Percentiles rank a stretch among this genome's conserved stretches.
Conservation (phyloP, 2,888 invertebrate species). For the Monochamus alternatus region DNA sequence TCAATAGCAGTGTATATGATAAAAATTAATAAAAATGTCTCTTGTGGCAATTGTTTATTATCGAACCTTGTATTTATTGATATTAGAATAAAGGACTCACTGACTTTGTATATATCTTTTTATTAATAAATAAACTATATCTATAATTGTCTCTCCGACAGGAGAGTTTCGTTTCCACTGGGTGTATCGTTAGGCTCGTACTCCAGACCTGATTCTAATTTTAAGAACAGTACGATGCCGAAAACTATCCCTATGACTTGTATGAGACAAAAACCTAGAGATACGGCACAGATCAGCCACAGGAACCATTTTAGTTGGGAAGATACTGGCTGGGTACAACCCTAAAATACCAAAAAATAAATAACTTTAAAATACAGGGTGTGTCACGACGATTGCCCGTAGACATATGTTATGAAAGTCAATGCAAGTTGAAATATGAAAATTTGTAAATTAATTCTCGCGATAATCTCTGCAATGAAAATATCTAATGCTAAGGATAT, state of each 20-base stretch:
- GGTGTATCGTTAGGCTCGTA: slow-evolving; percentile 53
- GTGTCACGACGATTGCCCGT: too few species aligned
- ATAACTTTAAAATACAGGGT: too few species aligned
- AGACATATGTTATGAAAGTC: too few species aligned
- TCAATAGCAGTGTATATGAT: too few species aligned
- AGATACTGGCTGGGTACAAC: slow-evolving; percentile 50
- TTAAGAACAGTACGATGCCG: slow-evolving; percentile 54
- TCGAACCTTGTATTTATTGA: too few species aligned
- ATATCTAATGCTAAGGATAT: too few species aligned
- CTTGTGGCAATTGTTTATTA: too few species aligned
- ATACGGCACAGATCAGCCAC: slow-evolving; percentile 55
- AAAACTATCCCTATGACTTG: slow-evolving; percentile 55
- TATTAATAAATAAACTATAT: slow-evolving; percentile 12
- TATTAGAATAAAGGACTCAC: too few species aligned
- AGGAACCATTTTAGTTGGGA: slow-evolving; percentile 47
- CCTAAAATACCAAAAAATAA: slow-evolving; percentile 49
- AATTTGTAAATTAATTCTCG: too few species aligned
- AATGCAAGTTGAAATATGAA: too few species aligned
- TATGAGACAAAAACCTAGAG: slow-evolving; percentile 51
- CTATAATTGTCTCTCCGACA: slow-evolving; percentile 41
- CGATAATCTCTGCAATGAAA: too few species aligned
- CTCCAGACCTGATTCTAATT: slow-evolving; percentile 52
- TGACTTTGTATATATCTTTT: neutral
- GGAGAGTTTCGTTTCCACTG: slow-evolving; percentile 50
- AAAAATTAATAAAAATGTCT: too few species aligned